These are phyloP conservation scores for Panonychus citri DNA, from an alignment of 1,140 invertebrate species.

Conservation along the genomic window DNA sequence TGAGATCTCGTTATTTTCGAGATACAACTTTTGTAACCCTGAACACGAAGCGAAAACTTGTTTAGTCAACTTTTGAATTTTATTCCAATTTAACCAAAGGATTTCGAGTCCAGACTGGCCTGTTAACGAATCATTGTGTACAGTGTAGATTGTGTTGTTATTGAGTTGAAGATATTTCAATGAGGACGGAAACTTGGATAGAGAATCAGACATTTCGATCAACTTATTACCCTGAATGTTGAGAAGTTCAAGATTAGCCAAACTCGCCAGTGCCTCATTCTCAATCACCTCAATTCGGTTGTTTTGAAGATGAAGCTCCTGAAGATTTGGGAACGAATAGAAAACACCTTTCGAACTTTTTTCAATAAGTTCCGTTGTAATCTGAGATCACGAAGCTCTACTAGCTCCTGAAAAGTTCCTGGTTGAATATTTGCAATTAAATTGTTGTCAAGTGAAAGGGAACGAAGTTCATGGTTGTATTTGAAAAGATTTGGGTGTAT, in stretches of 20 bases:
- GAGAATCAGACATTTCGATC: conserved; percentile 49
- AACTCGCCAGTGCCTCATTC: conserved; percentile 49
- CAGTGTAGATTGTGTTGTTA: conserved; percentile 45
- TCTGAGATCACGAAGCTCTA: conserved; percentile 48
- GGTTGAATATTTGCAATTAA: conserved; percentile 51
- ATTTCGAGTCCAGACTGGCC: conserved; percentile 56
- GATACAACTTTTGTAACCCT: conserved; percentile 46
- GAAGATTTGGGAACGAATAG: conserved; percentile 44
- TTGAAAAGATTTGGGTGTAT: conserved; percentile 47
- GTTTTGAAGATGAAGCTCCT: conserved; percentile 65
- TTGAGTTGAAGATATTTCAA: conserved; percentile 62
- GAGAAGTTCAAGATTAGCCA: conserved; percentile 60
- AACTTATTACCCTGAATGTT: conserved; percentile 62
- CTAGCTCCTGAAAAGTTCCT: conserved; percentile 46
- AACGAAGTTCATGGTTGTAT: conserved; percentile 44
- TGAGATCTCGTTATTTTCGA: conserved; percentile 56
- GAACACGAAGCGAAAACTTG: conserved; percentile 46
- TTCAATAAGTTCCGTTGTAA: conserved; percentile 58
- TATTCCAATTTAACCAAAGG: conserved; percentile 62
- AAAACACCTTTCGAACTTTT: conserved; percentile 49
- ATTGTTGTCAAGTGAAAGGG: conserved; percentile 72
- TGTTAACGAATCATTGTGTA: conserved; percentile 50
- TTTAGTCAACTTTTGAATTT: conserved; percentile 41
- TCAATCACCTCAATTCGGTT: conserved; percentile 57
- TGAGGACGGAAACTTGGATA: conserved; percentile 35